Percentiles rank a stretch among this genome's conserved stretches.
Conservation (phyloP, 2,888 invertebrate genomes). For the Eupithecia inturbata region DNA sequence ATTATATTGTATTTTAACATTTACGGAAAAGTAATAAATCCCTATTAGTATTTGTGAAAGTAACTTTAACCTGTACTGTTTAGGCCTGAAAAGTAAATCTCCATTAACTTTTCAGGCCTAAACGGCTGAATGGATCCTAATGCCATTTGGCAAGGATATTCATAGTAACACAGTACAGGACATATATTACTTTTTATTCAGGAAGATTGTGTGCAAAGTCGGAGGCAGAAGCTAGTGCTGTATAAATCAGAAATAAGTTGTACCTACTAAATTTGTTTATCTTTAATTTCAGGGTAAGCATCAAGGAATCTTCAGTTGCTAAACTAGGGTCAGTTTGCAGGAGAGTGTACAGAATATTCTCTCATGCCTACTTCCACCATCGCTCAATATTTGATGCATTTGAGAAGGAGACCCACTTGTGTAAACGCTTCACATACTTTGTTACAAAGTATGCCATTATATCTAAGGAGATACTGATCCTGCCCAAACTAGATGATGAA, state of each 20-base stretch:
- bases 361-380: slow-evolving; percentile 99
- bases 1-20: not conserved
- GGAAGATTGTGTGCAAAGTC: not conserved
- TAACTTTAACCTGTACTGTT: too few species aligned
- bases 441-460: slow-evolving; percentile 99
- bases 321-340: slow-evolving; percentile 99
- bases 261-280: slow-evolving; percentile 1
- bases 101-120: not conserved
- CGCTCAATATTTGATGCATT: slow-evolving; percentile 98
- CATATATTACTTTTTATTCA: not conserved
- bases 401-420: slow-evolving; percentile 97
- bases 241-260: not conserved
- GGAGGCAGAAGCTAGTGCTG: not conserved
- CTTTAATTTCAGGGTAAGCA: slow-evolving; percentile 91
- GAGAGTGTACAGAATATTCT: slow-evolving; percentile 99
- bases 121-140: not conserved
- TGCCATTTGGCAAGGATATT: not conserved
- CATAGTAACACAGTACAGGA: not conserved
- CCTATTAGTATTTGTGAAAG: not conserved
- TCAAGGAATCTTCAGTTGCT: slow-evolving; percentile 99
- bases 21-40: not conserved
- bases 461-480: slow-evolving; percentile 99
- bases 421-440: slow-evolving; percentile 98
- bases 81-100: too few species aligned
- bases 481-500: slow-evolving; percentile 96